Conservation (phyloP, 2,113 vertebrate species). For the Nettapus auritus region DNA sequence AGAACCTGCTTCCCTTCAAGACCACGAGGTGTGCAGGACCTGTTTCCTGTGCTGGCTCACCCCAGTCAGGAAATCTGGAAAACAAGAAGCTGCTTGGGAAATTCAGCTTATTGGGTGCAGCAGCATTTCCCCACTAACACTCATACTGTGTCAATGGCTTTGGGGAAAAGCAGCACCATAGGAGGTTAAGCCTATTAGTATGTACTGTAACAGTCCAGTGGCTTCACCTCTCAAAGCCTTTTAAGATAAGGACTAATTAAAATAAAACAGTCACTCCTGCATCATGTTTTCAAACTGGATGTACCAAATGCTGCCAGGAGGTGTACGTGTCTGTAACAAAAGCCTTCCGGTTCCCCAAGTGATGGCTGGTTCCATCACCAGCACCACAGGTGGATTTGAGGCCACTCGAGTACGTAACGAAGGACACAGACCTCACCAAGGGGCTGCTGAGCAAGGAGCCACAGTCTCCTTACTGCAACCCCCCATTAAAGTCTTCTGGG, state of each 20-base stretch:
- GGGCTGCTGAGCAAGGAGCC: background rate
- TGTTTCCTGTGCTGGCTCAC: background rate
- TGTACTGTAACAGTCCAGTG: background rate
- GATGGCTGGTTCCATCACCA: background rate
- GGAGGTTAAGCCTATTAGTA: background rate
- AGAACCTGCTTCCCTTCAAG: background rate
- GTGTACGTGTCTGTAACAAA: background rate
- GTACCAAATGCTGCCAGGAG: background rate
- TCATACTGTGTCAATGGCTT: background rate
- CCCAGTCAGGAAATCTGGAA: background rate
- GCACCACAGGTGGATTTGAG: background rate
- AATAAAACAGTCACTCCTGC: background rate
- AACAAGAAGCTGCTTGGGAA: background rate
- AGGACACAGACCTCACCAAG: background rate
- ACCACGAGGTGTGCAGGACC: background rate
- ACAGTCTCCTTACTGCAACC: background rate
- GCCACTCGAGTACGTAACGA: background rate
- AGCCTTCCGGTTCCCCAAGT: background rate
- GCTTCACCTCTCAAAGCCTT: background rate
- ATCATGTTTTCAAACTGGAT: background rate
- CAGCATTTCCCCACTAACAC: background rate
- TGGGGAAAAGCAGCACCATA: background rate
- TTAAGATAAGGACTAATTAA: background rate
- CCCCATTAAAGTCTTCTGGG: background rate
- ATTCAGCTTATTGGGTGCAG: background rate